A percentile compares a stretch with the other conserved stretches of the same genome.
Conservation (phyloP, 2,797 vertebrate species). For the Buceros bicornis region DNA sequence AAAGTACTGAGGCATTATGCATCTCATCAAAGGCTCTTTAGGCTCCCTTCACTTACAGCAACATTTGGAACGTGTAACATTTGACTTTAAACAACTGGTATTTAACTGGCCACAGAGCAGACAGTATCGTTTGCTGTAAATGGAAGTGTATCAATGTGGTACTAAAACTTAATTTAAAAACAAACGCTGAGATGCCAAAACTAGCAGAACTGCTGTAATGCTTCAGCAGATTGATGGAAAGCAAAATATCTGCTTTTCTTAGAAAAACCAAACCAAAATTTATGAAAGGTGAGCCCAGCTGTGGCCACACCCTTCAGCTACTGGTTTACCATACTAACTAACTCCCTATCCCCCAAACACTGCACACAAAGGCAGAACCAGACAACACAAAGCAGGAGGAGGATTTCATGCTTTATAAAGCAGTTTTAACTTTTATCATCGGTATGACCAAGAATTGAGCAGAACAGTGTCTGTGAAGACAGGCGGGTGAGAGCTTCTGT, state of each 20-base stretch:
- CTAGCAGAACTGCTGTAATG: neutral
- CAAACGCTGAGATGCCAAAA: neutral
- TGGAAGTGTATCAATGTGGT: neutral
- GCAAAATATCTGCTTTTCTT: neutral
- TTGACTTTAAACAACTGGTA: neutral
- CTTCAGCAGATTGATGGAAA: neutral
- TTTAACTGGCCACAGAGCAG: neutral
- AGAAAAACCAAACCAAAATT: neutral
- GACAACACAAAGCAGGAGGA: conserved; percentile 24
- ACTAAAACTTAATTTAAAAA: neutral
- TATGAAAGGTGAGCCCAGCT: neutral
- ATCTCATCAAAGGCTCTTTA: neutral
- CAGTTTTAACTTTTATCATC: neutral
- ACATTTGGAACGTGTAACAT: neutral
- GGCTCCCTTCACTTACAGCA: neutral
- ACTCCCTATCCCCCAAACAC: neutral
- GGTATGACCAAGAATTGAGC: neutral
- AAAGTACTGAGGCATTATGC: neutral
- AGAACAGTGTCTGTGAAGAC: neutral
- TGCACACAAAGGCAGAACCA: neutral
- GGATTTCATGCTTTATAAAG: neutral
- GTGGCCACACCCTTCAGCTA: conserved; percentile 36
- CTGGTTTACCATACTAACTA: neutral
- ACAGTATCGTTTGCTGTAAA: neutral
- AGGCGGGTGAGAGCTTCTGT: neutral